These are phyloP conservation scores for Bubo scandiacus DNA, from an alignment of 2,113 vertebrate species.

Conservation along the genomic window DNA sequence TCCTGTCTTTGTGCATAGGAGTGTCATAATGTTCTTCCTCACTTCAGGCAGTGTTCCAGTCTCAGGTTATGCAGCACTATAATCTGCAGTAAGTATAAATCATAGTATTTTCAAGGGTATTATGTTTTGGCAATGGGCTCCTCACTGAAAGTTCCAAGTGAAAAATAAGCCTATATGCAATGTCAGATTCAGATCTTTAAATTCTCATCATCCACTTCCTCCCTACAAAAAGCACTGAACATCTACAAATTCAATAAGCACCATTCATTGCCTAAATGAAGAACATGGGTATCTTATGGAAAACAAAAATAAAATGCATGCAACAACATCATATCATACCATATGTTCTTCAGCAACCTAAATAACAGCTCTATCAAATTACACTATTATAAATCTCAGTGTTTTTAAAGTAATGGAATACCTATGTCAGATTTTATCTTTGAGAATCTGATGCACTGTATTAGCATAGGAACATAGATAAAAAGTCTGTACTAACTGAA, in stretches of 20 bases:
- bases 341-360: neutral
- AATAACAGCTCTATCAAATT: neutral
- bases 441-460: neutral
- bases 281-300: fast-evolving
- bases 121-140: neutral
- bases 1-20: neutral
- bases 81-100: neutral
- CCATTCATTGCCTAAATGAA: neutral
- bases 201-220: neutral
- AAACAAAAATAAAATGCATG: neutral
- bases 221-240: neutral
- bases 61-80: neutral
- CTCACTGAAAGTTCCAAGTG: neutral
- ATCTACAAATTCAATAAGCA: neutral
- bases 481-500: neutral
- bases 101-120: neutral
- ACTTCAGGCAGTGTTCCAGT: neutral
- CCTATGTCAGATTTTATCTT: neutral
- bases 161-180: neutral
- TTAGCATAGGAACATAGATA: neutral
- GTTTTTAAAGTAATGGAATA: neutral
- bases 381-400: neutral
- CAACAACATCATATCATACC: neutral
- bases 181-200: neutral
- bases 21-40: neutral